phyloP scores from a whole-genome alignment of 35 echinoderm and acorn worm species.

The Apostichopus japonicus region DNA sequence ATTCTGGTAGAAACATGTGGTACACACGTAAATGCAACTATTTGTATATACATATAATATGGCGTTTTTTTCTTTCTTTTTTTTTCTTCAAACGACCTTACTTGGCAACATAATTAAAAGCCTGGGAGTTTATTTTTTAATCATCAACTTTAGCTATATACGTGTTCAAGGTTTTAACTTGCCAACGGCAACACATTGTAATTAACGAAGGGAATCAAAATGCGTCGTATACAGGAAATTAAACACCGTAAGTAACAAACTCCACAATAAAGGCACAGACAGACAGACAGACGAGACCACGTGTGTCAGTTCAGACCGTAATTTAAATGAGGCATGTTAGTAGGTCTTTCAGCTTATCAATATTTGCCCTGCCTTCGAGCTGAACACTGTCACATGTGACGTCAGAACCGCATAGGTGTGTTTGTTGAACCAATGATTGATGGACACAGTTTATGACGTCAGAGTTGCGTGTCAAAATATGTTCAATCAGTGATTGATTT shows the following conservation, averaged over 20 bases:
- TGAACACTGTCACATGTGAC: not conserved
- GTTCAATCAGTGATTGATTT: no score
- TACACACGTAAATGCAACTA: no score
- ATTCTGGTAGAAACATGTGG: no score
- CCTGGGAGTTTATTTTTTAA: not conserved
- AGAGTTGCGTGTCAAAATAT: not conserved
- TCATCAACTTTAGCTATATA: not conserved
- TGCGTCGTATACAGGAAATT: slow-evolving; percentile 6
- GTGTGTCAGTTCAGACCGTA: not conserved
- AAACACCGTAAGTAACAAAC: not conserved
- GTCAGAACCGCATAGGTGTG: not conserved
- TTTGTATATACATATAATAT: no score
- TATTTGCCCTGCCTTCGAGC: no score
- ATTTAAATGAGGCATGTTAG: not conserved
- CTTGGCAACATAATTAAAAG: not conserved
- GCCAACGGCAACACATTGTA: slow-evolving; percentile 17
- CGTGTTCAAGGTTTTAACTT: not conserved
- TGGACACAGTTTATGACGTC: not conserved
- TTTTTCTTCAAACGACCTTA: no score
- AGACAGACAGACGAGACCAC: not conserved
- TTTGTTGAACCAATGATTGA: slow-evolving; percentile 1
- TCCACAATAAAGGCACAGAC: not conserved
- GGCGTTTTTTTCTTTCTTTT: no score
- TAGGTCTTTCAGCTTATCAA: no score
- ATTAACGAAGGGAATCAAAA: not conserved